Evolutionary conservation across 2,113 vertebrate species (phyloP).

Genomic region (Dicrurus megarhynchus): DNA sequence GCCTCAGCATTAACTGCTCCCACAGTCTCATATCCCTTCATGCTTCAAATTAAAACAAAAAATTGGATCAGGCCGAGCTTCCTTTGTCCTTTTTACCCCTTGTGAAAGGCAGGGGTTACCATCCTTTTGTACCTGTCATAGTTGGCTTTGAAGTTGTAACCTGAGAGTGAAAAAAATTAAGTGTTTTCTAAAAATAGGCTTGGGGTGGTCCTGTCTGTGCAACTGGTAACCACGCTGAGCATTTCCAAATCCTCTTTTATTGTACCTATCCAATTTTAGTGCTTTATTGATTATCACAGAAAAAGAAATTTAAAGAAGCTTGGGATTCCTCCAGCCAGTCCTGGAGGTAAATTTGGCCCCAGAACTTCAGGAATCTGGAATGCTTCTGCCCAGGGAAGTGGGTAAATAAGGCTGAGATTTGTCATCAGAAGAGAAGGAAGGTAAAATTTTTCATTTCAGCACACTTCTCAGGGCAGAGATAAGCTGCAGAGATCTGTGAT

Average conservation of each 20-base stretch:
- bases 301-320: neutral
- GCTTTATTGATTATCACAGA: neutral
- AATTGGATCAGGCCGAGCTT: neutral
- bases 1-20: neutral
- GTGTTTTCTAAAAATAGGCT: neutral
- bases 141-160: neutral
- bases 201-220: neutral
- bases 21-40: neutral
- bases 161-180: neutral
- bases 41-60: neutral
- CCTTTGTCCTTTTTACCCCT: neutral
- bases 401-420: neutral
- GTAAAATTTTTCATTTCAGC: neutral
- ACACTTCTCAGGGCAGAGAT: neutral
- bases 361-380: neutral
- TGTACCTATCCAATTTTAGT: neutral
- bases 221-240: neutral
- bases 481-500: neutral
- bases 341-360: neutral
- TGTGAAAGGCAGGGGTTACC: neutral
- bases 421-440: neutral
- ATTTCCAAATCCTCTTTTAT: neutral
- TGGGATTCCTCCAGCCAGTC: neutral
- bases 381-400: neutral
- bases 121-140: neutral